phyloP scores from a whole-genome alignment of 2,113 vertebrate species.

The Piliocolobus tephrosceles region DNA sequence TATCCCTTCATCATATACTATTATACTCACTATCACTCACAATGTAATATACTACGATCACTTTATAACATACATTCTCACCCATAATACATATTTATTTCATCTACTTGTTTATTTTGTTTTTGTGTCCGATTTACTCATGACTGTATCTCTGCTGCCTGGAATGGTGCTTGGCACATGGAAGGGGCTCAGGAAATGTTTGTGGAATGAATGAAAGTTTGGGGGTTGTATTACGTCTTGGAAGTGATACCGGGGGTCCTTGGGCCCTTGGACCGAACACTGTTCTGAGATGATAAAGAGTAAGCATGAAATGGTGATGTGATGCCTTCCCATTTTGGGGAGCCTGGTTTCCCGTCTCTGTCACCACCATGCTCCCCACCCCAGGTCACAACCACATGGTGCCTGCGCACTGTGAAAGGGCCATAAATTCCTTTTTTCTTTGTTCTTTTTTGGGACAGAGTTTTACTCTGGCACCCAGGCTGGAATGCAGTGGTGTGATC shows the following conservation, averaged over 20 bases:
- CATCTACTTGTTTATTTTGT: not conserved
- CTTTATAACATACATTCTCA: too few relatives aligned
- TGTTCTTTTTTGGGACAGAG: too few relatives aligned
- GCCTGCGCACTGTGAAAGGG: not conserved
- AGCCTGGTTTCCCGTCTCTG: not conserved
- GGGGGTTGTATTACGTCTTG: not conserved
- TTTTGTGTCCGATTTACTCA: not conserved
- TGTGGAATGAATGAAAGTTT: not conserved
- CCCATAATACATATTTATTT: not conserved
- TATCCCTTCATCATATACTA: not conserved
- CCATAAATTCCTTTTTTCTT: too few relatives aligned
- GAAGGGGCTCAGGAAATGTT: not conserved
- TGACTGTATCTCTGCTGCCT: not conserved
- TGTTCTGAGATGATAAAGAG: not conserved
- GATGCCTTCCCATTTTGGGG: not conserved
- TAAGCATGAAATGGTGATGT: not conserved
- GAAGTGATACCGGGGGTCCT: too few relatives aligned
- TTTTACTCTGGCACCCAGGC: too few relatives aligned
- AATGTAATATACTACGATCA: rapidly evolving
- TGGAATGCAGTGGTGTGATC: too few relatives aligned
- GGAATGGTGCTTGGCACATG: not conserved
- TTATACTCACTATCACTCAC: rapidly evolving
- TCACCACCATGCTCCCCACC: not conserved
- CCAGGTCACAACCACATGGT: not conserved
- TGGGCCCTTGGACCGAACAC: not conserved